Conservation (phyloP, 2,797 vertebrate genomes). For the Gadopsis marmoratus region DNA sequence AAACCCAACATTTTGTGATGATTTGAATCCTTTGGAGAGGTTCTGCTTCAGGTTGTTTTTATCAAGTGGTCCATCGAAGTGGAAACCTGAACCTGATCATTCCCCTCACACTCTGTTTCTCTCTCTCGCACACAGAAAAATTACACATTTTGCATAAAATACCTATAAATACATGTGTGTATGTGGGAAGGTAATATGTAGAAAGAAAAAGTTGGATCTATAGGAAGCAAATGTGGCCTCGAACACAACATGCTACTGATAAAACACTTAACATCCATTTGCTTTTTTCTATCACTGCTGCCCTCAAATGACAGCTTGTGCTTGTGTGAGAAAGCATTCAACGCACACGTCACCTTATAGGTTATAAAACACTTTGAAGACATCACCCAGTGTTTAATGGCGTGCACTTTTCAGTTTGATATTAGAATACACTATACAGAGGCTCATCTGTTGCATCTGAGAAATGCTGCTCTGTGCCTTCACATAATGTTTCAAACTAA, state of each 20-base stretch:
- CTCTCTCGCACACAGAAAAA: neutral
- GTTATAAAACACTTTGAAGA: conserved; percentile 2
- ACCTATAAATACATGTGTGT: neutral
- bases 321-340: conserved; percentile 36
- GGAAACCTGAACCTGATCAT: conserved; percentile 12
- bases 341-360: neutral
- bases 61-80: conserved; percentile 6
- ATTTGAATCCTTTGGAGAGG: neutral
- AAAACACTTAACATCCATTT: neutral
- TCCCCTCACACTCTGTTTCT: neutral
- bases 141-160: neutral
- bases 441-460: conserved; percentile 3
- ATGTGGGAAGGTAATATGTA: neutral
- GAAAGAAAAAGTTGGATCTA: neutral
- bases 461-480: neutral
- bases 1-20: conserved; percentile 34
- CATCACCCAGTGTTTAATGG: neutral
- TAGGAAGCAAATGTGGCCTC: neutral
- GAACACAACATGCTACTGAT: neutral
- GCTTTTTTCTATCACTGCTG: neutral
- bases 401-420: conserved; percentile 14
- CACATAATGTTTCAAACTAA: neutral
- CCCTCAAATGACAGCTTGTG: neutral
- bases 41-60: conserved; percentile 11
- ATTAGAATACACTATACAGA: neutral